These are phyloP conservation scores for Hormaphis cornu DNA, from an alignment of 1,140 invertebrate species.

Conservation along the genomic window DNA sequence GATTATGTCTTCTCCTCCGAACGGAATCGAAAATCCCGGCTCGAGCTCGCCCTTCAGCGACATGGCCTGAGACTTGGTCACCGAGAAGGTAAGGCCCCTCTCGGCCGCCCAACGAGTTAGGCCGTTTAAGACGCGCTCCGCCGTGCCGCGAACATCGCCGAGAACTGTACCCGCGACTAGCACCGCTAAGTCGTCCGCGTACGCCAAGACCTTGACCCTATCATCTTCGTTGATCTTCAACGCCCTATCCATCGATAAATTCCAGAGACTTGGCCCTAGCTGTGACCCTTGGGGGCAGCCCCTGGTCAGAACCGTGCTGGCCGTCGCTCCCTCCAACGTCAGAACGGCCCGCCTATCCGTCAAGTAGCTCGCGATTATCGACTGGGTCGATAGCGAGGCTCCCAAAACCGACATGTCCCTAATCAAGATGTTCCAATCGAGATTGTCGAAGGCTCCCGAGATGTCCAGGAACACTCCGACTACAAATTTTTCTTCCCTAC, in stretches of 20 bases:
- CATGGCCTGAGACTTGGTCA: background rate
- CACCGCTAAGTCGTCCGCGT: background rate
- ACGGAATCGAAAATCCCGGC: background rate
- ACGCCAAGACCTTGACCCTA: background rate
- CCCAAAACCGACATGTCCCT: background rate
- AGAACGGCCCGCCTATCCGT: background rate
- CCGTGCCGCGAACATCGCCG: background rate
- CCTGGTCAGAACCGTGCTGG: background rate
- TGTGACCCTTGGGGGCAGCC: background rate
- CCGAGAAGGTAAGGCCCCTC: background rate
- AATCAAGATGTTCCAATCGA: background rate
- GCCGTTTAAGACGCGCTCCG: background rate
- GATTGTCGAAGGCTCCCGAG: background rate
- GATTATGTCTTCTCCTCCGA: background rate
- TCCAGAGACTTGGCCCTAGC: background rate
- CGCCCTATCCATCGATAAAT: background rate
- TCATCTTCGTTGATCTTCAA: background rate
- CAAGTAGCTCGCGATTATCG: background rate
- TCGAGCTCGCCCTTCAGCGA: background rate
- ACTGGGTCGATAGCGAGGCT: background rate
- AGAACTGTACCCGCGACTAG: background rate
- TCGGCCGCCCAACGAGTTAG: background rate
- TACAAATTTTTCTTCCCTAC: background rate
- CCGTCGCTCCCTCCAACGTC: background rate
- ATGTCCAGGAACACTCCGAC: background rate